Conservation (phyloP, 2,113 vertebrate genomes). For the Petrocephalus zakoni region DNA sequence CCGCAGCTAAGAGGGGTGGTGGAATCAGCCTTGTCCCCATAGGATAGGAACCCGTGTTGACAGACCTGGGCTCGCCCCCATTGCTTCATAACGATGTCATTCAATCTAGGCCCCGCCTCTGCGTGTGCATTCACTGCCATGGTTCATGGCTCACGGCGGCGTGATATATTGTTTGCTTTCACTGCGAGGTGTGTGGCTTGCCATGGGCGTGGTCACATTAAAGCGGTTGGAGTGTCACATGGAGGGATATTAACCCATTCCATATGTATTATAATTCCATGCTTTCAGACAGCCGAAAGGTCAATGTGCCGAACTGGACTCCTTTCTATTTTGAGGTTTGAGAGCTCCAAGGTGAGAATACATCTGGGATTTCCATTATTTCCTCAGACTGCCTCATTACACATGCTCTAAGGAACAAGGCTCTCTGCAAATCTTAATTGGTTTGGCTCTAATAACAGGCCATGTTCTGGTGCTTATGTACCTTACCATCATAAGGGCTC, state of each 20-base stretch:
- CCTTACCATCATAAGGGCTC: conserved; percentile 50
- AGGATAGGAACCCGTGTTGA: not conserved
- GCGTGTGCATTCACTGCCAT: not conserved
- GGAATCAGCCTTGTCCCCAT: not conserved
- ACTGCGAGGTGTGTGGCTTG: not conserved
- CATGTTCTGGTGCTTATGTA: conserved; percentile 57
- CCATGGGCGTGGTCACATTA: not conserved
- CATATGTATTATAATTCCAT: conserved; percentile 28
- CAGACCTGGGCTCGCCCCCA: not conserved
- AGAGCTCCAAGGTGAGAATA: conserved; percentile 43
- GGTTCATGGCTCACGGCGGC: not conserved
- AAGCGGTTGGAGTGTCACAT: not conserved
- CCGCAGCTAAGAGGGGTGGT: not conserved
- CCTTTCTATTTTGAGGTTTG: conserved; percentile 19
- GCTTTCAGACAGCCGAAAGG: conserved; percentile 19
- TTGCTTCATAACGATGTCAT: not conserved
- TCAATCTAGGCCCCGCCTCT: not conserved
- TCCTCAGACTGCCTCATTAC: conserved; percentile 52
- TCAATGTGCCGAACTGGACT: conserved; percentile 25
- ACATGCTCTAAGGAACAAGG: conserved; percentile 48
- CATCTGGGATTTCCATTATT: conserved; percentile 42
- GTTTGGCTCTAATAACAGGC: conserved; percentile 54
- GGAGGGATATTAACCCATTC: conserved; percentile 26
- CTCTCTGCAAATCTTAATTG: conserved; percentile 65
- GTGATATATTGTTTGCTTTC: not conserved